phyloP scores from a whole-genome alignment of 2,113 vertebrate species.

The Peromyscus californicus region DNA sequence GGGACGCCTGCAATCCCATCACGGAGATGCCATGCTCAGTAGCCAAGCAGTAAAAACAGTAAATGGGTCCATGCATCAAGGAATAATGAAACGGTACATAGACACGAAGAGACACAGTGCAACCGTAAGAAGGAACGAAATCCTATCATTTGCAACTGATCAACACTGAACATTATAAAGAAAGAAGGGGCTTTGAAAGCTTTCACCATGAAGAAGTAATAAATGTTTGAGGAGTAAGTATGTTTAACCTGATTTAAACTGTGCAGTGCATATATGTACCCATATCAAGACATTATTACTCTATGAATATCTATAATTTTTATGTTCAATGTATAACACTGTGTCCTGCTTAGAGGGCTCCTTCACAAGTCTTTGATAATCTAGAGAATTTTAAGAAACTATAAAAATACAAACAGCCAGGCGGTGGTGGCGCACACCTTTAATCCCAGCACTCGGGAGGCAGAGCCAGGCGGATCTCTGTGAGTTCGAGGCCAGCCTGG shows the following conservation, averaged over 20 bases:
- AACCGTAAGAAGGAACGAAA: neutral
- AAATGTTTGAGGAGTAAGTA: neutral
- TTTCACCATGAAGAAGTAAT: neutral
- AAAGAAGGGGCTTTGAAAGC: neutral
- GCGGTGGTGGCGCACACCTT: too few relatives aligned
- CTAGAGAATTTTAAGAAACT: neutral
- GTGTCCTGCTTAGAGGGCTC: neutral
- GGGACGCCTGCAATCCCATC: neutral
- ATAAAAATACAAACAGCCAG: neutral
- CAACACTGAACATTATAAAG: neutral
- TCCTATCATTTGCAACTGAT: neutral
- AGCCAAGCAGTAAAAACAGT: neutral
- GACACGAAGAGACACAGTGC: neutral
- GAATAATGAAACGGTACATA: too few relatives aligned
- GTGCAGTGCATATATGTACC: neutral
- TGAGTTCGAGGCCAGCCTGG: too few relatives aligned
- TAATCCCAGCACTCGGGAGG: too few relatives aligned
- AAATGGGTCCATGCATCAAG: neutral
- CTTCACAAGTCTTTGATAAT: neutral
- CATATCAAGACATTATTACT: neutral
- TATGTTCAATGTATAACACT: neutral
- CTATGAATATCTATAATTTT: neutral
- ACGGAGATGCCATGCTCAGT: too few relatives aligned
- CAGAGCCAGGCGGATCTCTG: too few relatives aligned
- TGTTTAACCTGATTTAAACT: neutral